These are phyloP conservation scores for Epizoanthus stellaris DNA, from an alignment of 92 coral and sea anemone species.

Conservation along the genomic window DNA sequence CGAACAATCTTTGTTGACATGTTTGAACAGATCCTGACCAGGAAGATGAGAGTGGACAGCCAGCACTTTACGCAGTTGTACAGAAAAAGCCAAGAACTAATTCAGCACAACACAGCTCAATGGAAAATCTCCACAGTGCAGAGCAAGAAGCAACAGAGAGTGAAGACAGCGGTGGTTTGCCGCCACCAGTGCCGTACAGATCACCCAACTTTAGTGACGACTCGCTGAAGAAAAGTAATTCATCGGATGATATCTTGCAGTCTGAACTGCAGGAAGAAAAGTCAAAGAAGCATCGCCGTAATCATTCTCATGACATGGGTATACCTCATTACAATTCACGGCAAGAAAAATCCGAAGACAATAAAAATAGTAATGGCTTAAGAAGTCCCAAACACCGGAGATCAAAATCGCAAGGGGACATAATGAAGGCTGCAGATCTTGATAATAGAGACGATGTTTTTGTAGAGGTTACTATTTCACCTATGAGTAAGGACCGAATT, in stretches of 20 bases:
- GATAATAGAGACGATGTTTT: slow-evolving; percentile 3
- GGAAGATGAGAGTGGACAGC: slow-evolving; percentile 3
- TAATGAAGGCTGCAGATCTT: slow-evolving; percentile 41
- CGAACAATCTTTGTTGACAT: background rate
- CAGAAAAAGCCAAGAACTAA: slow-evolving; percentile 77
- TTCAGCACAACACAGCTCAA: slow-evolving; percentile 45
- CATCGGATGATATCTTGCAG: slow-evolving; percentile 54
- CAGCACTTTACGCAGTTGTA: slow-evolving; percentile 84
- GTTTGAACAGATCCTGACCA: slow-evolving; percentile 18
- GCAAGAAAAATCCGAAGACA: background rate
- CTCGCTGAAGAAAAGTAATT: slow-evolving; percentile 54
- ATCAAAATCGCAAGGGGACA: slow-evolving; percentile 82
- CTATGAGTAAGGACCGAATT: slow-evolving; percentile 36
- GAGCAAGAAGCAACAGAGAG: slow-evolving; percentile 40
- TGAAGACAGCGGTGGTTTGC: slow-evolving; percentile 72
- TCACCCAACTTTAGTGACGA: slow-evolving; percentile 69
- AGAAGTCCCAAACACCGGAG: slow-evolving; percentile 59
- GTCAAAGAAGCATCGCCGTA: slow-evolving; percentile 77
- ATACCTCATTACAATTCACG: slow-evolving; percentile 23
- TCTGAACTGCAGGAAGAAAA: slow-evolving; percentile 60
- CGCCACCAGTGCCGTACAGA: slow-evolving; percentile 94
- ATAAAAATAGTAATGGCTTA: background rate
- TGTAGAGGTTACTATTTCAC: slow-evolving; percentile 43
- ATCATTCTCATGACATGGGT: slow-evolving; percentile 80
- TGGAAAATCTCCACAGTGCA: slow-evolving; percentile 52